A percentile compares a stretch with the other conserved stretches of the same genome.
Evolutionary conservation across 2,113 vertebrate species (phyloP).

Genomic region (Myotis yumanensis): DNA sequence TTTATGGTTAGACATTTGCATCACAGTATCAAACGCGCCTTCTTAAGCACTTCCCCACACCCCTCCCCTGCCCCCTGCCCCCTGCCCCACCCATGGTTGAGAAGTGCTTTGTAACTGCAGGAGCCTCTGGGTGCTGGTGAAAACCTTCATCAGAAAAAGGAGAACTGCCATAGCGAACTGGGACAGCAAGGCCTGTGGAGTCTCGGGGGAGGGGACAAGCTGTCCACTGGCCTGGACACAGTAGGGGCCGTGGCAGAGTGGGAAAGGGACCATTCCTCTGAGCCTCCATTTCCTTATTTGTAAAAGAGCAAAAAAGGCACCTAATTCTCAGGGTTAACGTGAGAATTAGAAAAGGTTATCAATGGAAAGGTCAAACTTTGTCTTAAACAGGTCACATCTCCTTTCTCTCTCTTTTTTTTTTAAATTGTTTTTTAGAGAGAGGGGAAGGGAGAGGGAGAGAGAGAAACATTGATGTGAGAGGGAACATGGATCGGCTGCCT

Average conservation of each 20-base stretch:
- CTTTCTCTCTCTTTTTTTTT: no score
- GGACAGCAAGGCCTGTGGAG: not conserved
- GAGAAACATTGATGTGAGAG: no score
- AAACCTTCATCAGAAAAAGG: not conserved
- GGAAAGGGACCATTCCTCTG: fast-evolving
- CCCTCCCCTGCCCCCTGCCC: not conserved
- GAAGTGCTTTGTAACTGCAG: not conserved
- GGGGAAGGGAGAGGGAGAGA: no score
- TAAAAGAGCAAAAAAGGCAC: not conserved
- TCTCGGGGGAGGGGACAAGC: not conserved
- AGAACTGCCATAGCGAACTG: not conserved
- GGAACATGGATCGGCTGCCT: no score
- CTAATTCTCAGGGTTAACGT: not conserved
- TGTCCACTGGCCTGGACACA: not conserved
- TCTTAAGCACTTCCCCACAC: not conserved
- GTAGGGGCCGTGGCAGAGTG: fast-evolving
- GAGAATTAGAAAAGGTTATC: not conserved
- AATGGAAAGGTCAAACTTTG: fast-evolving
- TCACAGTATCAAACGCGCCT: not conserved
- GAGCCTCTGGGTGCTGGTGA: not conserved
- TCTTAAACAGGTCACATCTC: no score
- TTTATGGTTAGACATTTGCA: not conserved
- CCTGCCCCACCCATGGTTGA: not conserved
- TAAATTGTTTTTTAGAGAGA: no score
- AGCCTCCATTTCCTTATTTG: not conserved